Conservation (phyloP, 1,140 invertebrate species). For the Heterodera schachtii region DNA sequence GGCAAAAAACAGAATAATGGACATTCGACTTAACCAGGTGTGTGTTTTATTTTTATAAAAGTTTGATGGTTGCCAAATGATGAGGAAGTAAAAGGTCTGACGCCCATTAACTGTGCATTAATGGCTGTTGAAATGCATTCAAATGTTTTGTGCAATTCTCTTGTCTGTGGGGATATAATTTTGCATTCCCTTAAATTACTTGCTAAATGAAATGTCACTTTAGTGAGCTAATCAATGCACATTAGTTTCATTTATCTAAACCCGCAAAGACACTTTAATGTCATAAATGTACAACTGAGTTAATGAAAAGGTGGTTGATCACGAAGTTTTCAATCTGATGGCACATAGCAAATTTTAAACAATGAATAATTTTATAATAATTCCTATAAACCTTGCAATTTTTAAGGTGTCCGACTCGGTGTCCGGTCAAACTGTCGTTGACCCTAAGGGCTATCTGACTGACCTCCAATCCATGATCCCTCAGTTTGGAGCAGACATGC, state of each 20-base stretch:
- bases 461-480: slow-evolving; percentile 98
- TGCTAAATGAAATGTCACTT: background rate
- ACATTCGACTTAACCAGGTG: slow-evolving; percentile 91
- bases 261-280: background rate
- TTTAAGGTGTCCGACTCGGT: slow-evolving; percentile 89
- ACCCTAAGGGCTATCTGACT: slow-evolving; percentile 98
- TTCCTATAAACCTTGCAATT: slow-evolving; percentile 4
- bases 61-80: slow-evolving; percentile 35
- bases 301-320: slow-evolving; percentile 28
- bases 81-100: slow-evolving; percentile 45
- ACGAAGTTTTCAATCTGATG: slow-evolving; percentile 48
- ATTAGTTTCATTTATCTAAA: slow-evolving; percentile 10
- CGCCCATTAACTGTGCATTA: slow-evolving; percentile 18
- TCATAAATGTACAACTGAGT: background rate
- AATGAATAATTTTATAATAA: background rate
- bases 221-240: slow-evolving; percentile 3
- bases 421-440: slow-evolving; percentile 96
- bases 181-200: background rate
- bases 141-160: background rate
- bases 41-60: slow-evolving; percentile 1
- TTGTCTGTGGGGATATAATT: background rate
- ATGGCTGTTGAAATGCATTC: background rate
- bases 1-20: slow-evolving; percentile 98
- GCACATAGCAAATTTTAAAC: slow-evolving; percentile 15
- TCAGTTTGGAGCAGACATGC: slow-evolving; percentile 94